A percentile compares a stretch with the other conserved stretches of the same genome.
These are phyloP conservation scores for Pelusios castaneus DNA, from an alignment of 2,113 vertebrate species.

Conservation along the genomic window DNA sequence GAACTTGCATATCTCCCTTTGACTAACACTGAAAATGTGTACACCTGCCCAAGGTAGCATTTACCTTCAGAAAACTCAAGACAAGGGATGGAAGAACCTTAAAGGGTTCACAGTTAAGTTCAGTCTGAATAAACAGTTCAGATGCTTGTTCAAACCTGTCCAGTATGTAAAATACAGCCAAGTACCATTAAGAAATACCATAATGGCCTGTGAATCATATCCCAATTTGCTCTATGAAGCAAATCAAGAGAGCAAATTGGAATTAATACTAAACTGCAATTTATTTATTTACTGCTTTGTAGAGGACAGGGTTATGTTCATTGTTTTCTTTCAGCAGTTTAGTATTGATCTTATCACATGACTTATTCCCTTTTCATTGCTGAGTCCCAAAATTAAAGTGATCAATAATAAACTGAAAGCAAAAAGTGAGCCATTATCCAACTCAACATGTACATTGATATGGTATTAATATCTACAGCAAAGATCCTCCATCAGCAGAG, in stretches of 20 bases:
- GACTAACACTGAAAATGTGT: too few species aligned
- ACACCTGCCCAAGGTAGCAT: too few species aligned
- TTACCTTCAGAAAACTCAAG: background rate
- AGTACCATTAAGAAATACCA: background rate
- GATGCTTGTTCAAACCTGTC: background rate
- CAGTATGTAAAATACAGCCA: background rate
- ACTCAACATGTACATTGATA: background rate
- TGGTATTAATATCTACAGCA: fast-evolving
- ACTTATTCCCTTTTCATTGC: background rate
- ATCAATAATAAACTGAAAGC: background rate
- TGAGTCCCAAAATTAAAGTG: background rate
- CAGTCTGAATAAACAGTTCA: background rate
- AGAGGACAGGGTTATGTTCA: background rate
- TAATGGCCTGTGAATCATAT: background rate
- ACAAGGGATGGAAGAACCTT: background rate
- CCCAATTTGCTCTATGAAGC: background rate
- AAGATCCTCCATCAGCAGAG: background rate
- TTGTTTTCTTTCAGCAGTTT: background rate
- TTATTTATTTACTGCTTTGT: background rate
- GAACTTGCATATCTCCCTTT: too few species aligned
- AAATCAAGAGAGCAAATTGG: background rate
- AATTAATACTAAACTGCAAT: background rate
- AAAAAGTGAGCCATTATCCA: background rate
- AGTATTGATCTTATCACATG: background rate
- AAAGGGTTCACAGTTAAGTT: background rate